Percentiles rank a stretch among this genome's conserved stretches.
Evolutionary conservation across 1,140 invertebrate genomes (phyloP).

Genomic region (Tetraneura akinire): DNA sequence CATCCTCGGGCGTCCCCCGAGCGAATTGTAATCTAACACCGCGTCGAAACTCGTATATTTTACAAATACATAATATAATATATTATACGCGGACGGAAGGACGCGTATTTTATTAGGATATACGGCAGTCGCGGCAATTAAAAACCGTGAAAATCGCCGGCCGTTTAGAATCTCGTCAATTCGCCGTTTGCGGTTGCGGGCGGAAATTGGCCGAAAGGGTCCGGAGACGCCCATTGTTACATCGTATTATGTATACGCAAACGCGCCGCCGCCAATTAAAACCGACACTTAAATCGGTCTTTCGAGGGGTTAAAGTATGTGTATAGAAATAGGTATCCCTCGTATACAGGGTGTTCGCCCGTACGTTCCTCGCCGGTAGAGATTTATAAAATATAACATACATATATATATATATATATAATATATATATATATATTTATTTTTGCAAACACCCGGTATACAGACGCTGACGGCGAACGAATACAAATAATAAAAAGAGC

Average conservation of each 20-base stretch:
- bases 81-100: no score
- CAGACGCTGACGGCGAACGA: not conserved
- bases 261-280: conserved; percentile 28
- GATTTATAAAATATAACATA: no score
- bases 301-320: not conserved
- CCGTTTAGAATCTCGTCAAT: conserved; percentile 43
- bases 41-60: no score
- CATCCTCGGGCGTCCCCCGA: not conserved
- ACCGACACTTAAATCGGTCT: not conserved
- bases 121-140: not conserved
- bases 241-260: not conserved
- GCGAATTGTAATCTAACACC: conserved; percentile 20
- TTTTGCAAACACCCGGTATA: no score
- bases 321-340: no score
- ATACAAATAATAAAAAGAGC: conserved; percentile 4
- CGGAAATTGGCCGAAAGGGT: conserved; percentile 15
- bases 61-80: no score
- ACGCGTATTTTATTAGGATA: no score
- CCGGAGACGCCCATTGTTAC: conserved; percentile 10
- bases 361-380: no score
- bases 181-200: conserved; percentile 11
- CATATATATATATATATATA: no score
- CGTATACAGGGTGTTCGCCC: no score
- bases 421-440: no score
- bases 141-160: not conserved